These are phyloP conservation scores for Carassius gibelio DNA, from an alignment of 2,113 vertebrate genomes.

Conservation along the genomic window DNA sequence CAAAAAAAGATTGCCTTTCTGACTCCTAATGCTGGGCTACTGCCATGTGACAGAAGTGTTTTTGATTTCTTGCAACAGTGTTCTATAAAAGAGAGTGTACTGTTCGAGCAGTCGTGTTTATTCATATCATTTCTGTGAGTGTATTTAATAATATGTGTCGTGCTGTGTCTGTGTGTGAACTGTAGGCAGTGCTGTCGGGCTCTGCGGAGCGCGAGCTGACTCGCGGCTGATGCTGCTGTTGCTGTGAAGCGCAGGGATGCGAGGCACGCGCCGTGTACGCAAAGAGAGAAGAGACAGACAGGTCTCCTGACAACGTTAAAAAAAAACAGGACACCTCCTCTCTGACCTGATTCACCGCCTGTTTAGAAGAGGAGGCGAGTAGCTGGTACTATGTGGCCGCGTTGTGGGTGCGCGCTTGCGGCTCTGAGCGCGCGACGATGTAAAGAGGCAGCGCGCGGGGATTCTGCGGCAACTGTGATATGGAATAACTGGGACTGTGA, in stretches of 20 bases:
- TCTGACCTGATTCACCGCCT: neutral
- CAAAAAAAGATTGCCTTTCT: neutral
- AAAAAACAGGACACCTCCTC: neutral
- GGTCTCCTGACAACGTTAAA: neutral
- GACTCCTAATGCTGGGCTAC: neutral
- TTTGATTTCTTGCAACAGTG: neutral
- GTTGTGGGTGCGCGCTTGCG: neutral
- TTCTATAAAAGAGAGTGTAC: neutral
- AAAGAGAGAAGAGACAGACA: slow-evolving; percentile 16
- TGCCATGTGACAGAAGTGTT: neutral
- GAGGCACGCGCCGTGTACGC: slow-evolving; percentile 10
- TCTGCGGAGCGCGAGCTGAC: slow-evolving; percentile 49
- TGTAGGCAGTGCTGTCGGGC: slow-evolving; percentile 81
- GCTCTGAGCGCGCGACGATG: neutral
- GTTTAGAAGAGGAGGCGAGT: neutral
- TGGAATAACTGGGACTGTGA: slow-evolving; percentile 8
- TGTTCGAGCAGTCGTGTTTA: neutral
- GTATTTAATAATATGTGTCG: neutral
- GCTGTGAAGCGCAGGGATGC: slow-evolving; percentile 27
- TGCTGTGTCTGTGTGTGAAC: slow-evolving; percentile 72
- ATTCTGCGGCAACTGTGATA: slow-evolving; percentile 43
- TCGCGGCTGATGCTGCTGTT: neutral
- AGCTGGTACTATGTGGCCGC: slow-evolving; percentile 11
- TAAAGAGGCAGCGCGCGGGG: neutral
- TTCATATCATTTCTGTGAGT: neutral